Evolutionary conservation across 2,797 vertebrate species (phyloP).

Genomic region (Dallia pectoralis): DNA sequence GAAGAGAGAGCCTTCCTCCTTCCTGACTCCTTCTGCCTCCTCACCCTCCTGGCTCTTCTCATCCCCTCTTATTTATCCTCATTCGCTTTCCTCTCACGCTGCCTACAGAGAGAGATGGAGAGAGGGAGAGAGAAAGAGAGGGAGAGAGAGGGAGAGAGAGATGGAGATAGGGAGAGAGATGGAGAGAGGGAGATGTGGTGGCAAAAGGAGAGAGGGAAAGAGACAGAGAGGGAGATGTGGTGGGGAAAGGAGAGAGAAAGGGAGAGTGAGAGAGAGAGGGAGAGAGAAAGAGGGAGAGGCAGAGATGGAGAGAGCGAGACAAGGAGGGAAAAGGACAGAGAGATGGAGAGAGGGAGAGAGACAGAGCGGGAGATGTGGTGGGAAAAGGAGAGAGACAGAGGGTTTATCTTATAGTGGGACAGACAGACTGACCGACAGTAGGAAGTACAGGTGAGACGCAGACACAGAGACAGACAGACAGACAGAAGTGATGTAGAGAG

Average conservation of each 20-base stretch:
- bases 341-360: conserved; percentile 40
- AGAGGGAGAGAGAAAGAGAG: conserved; percentile 11
- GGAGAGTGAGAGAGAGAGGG: neutral
- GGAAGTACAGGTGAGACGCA: neutral
- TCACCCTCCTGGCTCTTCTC: neutral
- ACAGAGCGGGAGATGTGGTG: neutral
- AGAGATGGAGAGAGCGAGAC: conserved; percentile 50
- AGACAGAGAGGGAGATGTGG: conserved; percentile 23
- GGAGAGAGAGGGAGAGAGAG: neutral
- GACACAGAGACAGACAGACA: neutral
- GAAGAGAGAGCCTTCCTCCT: conserved; percentile 17
- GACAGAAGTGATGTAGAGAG: conserved; percentile 64
- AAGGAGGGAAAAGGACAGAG: conserved; percentile 50
- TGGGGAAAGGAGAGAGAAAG: conserved; percentile 22
- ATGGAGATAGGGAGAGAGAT: conserved; percentile 62
- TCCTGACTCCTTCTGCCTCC: neutral
- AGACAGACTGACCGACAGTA: too few relatives aligned
- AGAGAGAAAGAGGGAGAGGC: too few relatives aligned
- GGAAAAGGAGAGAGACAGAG: too few relatives aligned
- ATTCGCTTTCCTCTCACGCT: neutral
- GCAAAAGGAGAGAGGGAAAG: conserved; percentile 58
- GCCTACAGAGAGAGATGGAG: neutral
- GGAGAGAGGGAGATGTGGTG: neutral
- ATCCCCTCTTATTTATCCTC: conserved; percentile 50
- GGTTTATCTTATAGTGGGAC: too few relatives aligned